A percentile compares a stretch with the other conserved stretches of the same genome.
These are phyloP conservation scores for Machaerirhynchus nigripectus DNA, from an alignment of 2,113 vertebrate species.

Conservation along the genomic window DNA sequence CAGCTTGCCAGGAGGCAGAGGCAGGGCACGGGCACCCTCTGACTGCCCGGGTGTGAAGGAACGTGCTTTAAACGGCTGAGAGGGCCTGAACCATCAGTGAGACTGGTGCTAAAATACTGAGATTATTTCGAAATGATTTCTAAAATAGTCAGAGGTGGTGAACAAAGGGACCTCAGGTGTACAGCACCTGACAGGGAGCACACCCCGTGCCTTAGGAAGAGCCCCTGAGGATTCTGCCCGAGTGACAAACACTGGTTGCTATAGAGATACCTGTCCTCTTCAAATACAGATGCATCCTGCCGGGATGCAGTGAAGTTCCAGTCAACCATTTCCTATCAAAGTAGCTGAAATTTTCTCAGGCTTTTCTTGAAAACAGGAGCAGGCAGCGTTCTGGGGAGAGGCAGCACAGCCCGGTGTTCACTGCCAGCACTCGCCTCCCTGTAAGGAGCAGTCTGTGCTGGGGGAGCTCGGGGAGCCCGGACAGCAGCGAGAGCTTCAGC, in stretches of 20 bases:
- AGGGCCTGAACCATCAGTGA: background rate
- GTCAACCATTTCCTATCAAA: background rate
- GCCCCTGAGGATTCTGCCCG: background rate
- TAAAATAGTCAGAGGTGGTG: background rate
- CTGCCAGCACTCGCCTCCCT: background rate
- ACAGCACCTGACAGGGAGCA: background rate
- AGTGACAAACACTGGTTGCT: conserved; percentile 7
- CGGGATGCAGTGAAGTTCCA: background rate
- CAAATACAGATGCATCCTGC: background rate
- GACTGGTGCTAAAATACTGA: background rate
- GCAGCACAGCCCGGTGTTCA: background rate
- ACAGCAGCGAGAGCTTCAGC: background rate
- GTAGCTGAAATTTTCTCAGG: background rate
- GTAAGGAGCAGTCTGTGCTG: background rate
- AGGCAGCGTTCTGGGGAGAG: background rate
- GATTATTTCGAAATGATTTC: background rate
- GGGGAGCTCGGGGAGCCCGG: background rate
- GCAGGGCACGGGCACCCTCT: background rate
- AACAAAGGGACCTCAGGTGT: background rate
- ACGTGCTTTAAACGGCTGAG: background rate
- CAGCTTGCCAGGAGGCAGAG: background rate
- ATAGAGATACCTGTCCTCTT: background rate
- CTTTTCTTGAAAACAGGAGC: background rate
- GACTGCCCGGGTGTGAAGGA: background rate
- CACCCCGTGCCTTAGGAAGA: background rate